Evolutionary conservation across 2,797 vertebrate species (phyloP).

Genomic region (Geotrypetes seraphini): DNA sequence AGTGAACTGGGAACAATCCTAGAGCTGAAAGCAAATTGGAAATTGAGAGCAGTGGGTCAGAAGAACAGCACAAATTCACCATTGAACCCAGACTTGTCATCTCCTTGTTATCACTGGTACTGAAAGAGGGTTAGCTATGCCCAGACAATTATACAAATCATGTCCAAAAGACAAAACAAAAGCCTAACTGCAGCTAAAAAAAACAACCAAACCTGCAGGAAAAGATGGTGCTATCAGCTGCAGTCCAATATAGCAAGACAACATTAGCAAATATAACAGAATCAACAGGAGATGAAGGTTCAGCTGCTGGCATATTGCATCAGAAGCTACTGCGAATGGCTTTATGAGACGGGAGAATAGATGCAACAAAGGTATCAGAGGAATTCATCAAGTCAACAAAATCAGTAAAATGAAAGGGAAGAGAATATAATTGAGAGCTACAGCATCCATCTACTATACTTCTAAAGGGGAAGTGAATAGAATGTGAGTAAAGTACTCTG

Average conservation of each 20-base stretch:
- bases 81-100: slow-evolving; percentile 1
- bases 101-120: neutral
- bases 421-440: slow-evolving; percentile 9
- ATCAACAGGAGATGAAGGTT: neutral
- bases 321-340: neutral
- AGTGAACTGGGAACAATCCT: neutral
- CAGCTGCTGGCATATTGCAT: neutral
- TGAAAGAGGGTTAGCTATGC: slow-evolving; percentile 6
- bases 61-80: slow-evolving; percentile 5
- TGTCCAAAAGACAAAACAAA: slow-evolving; percentile 3
- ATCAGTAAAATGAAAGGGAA: slow-evolving; percentile 5
- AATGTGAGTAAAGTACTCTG: too few relatives aligned
- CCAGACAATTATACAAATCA: neutral
- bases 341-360: neutral
- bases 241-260: neutral
- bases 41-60: slow-evolving; percentile 2
- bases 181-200: neutral
- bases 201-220: neutral
- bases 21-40: slow-evolving; percentile 1
- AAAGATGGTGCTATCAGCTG: neutral
- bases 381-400: neutral
- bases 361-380: neutral
- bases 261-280: neutral
- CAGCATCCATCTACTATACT: too few relatives aligned
- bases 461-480: slow-evolving; percentile 4